Percentiles rank a stretch among this genome's conserved stretches.
Conservation (phyloP, 1,140 invertebrate genomes). For the Drosophila burlai region DNA sequence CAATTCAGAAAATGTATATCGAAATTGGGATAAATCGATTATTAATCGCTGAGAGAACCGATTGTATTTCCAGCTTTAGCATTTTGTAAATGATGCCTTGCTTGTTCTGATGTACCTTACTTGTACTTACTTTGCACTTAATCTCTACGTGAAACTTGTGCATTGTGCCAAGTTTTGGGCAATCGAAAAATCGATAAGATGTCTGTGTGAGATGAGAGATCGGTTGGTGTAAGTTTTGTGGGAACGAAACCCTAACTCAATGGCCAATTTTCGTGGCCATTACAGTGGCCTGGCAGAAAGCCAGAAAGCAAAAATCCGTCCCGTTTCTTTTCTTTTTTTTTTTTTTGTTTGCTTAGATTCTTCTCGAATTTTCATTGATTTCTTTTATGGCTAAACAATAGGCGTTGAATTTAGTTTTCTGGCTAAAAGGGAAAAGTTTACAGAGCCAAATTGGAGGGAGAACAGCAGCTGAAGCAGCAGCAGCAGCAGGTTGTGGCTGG, state of each 20-base stretch:
- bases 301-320: not conserved
- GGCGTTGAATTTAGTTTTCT: slow-evolving; percentile 58
- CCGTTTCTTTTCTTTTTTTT: not conserved
- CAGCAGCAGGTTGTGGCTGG: slow-evolving; percentile 29
- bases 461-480: not conserved
- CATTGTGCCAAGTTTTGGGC: not conserved
- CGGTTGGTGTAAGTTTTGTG: not conserved
- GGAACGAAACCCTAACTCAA: not conserved
- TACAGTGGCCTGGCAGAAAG: slow-evolving; percentile 13
- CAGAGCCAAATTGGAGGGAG: slow-evolving; percentile 20
- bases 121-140: not conserved
- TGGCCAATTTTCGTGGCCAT: slow-evolving; percentile 15
- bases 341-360: slow-evolving; percentile 10
- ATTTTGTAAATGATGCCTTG: too few relatives aligned
- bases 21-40: too few relatives aligned
- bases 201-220: slow-evolving; percentile 4
- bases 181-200: slow-evolving; percentile 27
- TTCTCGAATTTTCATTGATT: slow-evolving; percentile 42
- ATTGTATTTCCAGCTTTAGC: too few relatives aligned
- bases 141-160: not conserved
- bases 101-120: too few relatives aligned
- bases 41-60: too few relatives aligned
- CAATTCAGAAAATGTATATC: too few relatives aligned
- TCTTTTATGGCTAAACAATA: slow-evolving; percentile 63
- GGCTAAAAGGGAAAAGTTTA: slow-evolving; percentile 41